A percentile compares a stretch with the other conserved stretches of the same genome.
These are phyloP conservation scores for Anomalospiza imberbis DNA, from an alignment of 2,797 vertebrate genomes.

Conservation along the genomic window DNA sequence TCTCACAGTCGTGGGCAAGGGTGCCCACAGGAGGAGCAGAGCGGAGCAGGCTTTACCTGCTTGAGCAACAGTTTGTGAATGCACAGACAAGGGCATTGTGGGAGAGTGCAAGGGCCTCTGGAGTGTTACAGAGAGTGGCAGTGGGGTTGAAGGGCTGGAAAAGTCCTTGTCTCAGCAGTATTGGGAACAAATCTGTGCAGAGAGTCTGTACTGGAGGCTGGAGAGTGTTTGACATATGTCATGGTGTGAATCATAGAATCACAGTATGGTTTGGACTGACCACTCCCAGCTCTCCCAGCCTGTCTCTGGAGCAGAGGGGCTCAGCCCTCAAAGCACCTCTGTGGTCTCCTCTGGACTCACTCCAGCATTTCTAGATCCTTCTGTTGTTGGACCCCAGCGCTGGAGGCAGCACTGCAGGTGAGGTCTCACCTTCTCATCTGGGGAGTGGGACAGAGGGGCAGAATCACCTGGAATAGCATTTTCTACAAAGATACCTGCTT, in stretches of 20 bases:
- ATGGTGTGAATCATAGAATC: neutral
- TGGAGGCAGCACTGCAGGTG: neutral
- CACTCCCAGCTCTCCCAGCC: neutral
- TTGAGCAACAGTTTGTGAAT: neutral
- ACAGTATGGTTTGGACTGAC: neutral
- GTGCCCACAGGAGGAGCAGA: neutral
- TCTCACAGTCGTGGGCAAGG: neutral
- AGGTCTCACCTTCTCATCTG: neutral
- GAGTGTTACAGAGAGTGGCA: neutral
- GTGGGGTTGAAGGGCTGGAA: neutral
- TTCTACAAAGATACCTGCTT: neutral
- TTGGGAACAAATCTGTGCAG: neutral
- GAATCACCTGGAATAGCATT: neutral
- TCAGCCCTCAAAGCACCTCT: neutral
- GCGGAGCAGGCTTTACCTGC: neutral
- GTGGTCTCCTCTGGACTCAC: neutral
- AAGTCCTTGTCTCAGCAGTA: neutral
- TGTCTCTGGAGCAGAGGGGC: neutral
- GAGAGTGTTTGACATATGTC: neutral
- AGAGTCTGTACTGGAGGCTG: neutral
- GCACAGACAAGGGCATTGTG: rapidly evolving
- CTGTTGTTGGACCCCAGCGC: neutral
- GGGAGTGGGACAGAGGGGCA: neutral
- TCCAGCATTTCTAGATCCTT: neutral
- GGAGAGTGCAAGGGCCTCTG: neutral